Conservation (phyloP, 2,797 vertebrate genomes). For the Staurois parvus region DNA sequence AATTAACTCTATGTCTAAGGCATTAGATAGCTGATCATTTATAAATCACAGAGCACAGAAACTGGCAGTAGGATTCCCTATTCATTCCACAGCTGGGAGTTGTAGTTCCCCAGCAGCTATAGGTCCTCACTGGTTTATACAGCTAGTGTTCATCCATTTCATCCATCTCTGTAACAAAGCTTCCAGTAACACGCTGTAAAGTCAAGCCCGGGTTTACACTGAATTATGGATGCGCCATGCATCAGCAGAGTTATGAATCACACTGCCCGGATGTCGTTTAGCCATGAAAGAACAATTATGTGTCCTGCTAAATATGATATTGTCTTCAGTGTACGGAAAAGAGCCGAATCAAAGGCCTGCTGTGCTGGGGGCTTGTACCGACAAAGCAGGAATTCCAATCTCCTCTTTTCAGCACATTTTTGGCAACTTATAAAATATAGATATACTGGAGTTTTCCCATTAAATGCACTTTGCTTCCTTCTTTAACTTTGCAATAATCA, state of each 20-base stretch:
- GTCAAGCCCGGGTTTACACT: neutral
- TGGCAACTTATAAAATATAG: too few relatives aligned
- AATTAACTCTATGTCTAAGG: too few relatives aligned
- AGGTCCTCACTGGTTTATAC: neutral
- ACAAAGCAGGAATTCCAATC: neutral
- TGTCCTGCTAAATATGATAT: neutral
- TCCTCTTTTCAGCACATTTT: neutral
- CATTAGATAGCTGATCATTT: too few relatives aligned
- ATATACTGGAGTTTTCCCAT: too few relatives aligned
- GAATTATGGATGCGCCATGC: constrained; percentile 29
- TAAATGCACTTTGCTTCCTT: too few relatives aligned
- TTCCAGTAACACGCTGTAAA: constrained; percentile 14
- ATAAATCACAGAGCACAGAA: too few relatives aligned
- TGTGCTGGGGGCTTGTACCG: neutral
- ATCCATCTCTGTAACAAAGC: neutral
- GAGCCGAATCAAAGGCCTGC: neutral
- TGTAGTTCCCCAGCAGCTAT: neutral
- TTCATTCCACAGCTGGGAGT: neutral
- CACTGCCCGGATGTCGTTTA: constrained; percentile 8
- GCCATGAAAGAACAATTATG: constrained; percentile 5
- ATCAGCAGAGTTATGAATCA: constrained; percentile 28
- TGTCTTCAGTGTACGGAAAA: neutral
- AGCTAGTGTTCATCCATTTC: neutral
- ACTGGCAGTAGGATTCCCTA: too few relatives aligned
- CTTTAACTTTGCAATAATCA: too few relatives aligned